Evolutionary conservation across 2,797 vertebrate genomes (phyloP).

Genomic region (Miichthys miiuy): DNA sequence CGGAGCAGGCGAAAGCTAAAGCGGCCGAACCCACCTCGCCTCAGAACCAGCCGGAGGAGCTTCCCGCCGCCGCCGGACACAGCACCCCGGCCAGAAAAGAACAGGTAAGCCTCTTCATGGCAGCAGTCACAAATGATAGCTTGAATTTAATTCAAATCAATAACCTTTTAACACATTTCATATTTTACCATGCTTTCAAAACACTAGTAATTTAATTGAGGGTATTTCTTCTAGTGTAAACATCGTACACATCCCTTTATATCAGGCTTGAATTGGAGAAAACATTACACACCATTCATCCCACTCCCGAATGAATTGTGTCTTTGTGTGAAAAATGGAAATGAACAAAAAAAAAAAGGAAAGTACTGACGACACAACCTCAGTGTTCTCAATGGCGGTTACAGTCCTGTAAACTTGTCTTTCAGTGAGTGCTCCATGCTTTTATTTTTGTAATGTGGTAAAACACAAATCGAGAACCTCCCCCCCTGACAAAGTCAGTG

Average conservation of each 20-base stretch:
- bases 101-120: slow-evolving; percentile 79
- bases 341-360: slow-evolving; percentile 32
- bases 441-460: slow-evolving; percentile 20
- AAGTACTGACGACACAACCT: slow-evolving; percentile 29
- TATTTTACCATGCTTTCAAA: background rate
- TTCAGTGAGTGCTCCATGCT: slow-evolving; percentile 8
- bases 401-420: background rate
- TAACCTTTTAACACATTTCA: background rate
- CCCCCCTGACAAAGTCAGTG: background rate
- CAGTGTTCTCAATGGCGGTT: slow-evolving; percentile 30
- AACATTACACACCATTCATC: slow-evolving; percentile 51
- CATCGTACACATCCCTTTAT: slow-evolving; percentile 2
- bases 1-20: slow-evolving; percentile 67
- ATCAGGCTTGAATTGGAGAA: slow-evolving; percentile 24
- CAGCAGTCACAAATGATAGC: background rate
- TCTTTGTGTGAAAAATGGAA: slow-evolving; percentile 69
- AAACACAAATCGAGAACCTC: background rate
- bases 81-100: slow-evolving; percentile 90
- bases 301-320: slow-evolving; percentile 49
- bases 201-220: background rate
- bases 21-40: slow-evolving; percentile 72
- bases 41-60: slow-evolving; percentile 81
- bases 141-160: background rate
- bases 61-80: slow-evolving; percentile 88
- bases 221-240: background rate